Evolutionary conservation across 2,113 vertebrate genomes (phyloP).

Genomic region (Cardinalis cardinalis): DNA sequence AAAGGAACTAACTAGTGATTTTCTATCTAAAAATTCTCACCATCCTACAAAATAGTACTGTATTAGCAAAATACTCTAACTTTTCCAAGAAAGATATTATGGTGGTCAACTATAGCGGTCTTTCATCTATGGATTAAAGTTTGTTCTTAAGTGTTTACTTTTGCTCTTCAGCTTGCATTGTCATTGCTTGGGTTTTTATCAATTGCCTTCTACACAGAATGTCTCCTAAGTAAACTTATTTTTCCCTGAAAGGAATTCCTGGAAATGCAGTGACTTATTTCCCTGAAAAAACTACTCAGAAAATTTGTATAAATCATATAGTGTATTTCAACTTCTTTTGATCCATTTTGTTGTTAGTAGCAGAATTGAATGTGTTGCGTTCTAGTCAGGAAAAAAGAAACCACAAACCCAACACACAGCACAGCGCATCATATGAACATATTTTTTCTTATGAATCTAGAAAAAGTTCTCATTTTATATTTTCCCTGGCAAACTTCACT

Average conservation of each 20-base stretch:
- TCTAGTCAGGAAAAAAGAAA: neutral
- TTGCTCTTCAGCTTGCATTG: neutral
- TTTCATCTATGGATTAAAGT: neutral
- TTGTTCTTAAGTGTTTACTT: neutral
- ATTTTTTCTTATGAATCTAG: neutral
- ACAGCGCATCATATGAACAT: neutral
- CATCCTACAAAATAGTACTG: rapidly evolving
- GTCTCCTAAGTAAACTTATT: neutral
- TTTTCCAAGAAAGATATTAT: neutral
- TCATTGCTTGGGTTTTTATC: neutral
- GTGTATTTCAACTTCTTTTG: neutral
- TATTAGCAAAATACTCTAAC: neutral
- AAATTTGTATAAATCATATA: neutral
- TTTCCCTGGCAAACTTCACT: neutral
- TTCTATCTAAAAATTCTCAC: neutral
- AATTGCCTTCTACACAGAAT: neutral
- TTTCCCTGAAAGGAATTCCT: neutral
- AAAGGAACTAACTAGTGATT: neutral
- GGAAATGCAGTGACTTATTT: neutral
- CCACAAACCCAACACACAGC: neutral
- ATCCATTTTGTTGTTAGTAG: neutral
- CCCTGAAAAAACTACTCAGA: neutral
- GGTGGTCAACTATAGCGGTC: neutral
- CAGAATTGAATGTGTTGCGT: neutral
- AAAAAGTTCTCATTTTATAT: neutral